Evolutionary conservation across 1,140 invertebrate genomes (phyloP), one percentile per base, ranked within the genome.

Genomic region (Dufourea novaeangliae): DNA sequence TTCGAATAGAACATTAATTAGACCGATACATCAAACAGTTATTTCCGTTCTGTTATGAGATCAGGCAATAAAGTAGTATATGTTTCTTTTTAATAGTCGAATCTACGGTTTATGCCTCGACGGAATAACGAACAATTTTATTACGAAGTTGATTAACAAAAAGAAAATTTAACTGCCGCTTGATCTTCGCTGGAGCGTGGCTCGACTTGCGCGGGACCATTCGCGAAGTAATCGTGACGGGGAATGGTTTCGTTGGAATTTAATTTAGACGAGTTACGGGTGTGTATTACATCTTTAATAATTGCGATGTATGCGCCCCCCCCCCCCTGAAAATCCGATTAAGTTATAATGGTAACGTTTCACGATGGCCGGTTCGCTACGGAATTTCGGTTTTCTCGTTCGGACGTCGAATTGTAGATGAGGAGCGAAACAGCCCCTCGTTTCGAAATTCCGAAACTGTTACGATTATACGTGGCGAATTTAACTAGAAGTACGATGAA

Each of bases 241-340:
- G 39, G 44, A 54, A 78, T 46, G 46, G 37, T 50, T 54, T 37
- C 46, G 25, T n/a, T 64, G 44, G 59, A 78, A 72, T 72, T 72
- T 71, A 52, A 72, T 78, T 62, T 62, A 46, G 57, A 72, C 29
- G 39, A 72, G 66, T 72, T 57, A 73, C 37, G 50, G 41, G 29
- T 46, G 69, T 32, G 14, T 39, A 6, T 72, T 73, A 56, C 76
- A 64, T 52, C 76, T 56, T 78, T 64, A 46, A 73, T 78, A 73
- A 78, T 78, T 37, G 57, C 37, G 25, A 34, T 34, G 39, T 39
- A 27, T 22, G 34, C 20, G 7, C 8, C 22, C n/a, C n/a, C n/a
- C n/a, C n/a, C n/a, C n/a, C n/a, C 10, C 52, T 17, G 66, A n/a
- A 41, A 71, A 77, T 77, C 68, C 41, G 44, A 71, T 62, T 68